Percentiles rank a stretch among this genome's conserved stretches.
These are phyloP conservation scores for Tetropium fuscum DNA, from an alignment of 2,888 invertebrate species.

Conservation along the genomic window DNA sequence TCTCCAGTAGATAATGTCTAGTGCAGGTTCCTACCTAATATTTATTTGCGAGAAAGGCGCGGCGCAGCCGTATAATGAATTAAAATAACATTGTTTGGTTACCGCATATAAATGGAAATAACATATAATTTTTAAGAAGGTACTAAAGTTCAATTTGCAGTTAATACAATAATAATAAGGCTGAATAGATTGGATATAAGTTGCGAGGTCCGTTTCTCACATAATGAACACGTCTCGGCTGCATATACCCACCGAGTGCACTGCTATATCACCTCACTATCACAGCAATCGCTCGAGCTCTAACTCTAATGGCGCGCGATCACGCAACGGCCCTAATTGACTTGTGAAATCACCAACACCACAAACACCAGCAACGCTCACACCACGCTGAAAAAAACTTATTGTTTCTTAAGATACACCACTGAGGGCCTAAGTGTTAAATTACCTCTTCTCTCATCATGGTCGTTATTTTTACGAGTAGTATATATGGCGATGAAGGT, in stretches of 20 bases:
- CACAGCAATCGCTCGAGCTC: slow-evolving; percentile 41
- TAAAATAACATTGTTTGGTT: slow-evolving; percentile 41
- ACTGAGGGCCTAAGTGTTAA: slow-evolving; percentile 24
- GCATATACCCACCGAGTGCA: slow-evolving; percentile 32
- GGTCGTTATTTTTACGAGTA: slow-evolving; percentile 18
- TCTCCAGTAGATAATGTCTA: too few relatives aligned
- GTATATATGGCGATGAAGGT: slow-evolving; percentile 22
- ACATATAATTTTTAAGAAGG: slow-evolving; percentile 47
- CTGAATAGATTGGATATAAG: slow-evolving; percentile 46
- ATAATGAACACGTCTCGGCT: slow-evolving; percentile 59
- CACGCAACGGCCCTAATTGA: slow-evolving; percentile 65
- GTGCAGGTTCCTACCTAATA: slow-evolving; percentile 15
- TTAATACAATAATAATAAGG: slow-evolving; percentile 56
- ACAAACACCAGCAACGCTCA: slow-evolving; percentile 22
- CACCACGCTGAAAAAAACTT: slow-evolving; percentile 21
- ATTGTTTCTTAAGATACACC: slow-evolving; percentile 12
- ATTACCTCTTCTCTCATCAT: slow-evolving; percentile 28
- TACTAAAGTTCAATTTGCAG: slow-evolving; percentile 51
- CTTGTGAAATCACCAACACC: slow-evolving; percentile 62
- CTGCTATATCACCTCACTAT: slow-evolving; percentile 45
- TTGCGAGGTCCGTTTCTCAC: slow-evolving; percentile 57
- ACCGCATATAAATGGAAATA: slow-evolving; percentile 30
- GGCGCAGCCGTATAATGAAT: slow-evolving; percentile 35
- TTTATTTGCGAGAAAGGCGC: slow-evolving; percentile 29
- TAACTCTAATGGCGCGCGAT: slow-evolving; percentile 59